Base-by-base conservation (phyloP, 2,113 vertebrate species). In the Osmerus eperlanus region DNA sequence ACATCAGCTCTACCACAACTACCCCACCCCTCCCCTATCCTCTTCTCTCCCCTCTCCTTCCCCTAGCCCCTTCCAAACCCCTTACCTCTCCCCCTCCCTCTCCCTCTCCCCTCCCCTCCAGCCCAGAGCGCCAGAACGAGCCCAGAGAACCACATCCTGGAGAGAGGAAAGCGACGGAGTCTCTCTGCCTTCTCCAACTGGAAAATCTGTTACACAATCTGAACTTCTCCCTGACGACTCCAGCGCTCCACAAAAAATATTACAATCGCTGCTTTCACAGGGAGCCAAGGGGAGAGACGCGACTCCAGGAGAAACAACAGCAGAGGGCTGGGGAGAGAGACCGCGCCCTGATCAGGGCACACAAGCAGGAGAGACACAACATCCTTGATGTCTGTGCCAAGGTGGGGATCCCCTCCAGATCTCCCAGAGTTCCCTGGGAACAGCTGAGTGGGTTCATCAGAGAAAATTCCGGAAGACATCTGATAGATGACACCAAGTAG, bases 141-240 rank as follows among this genome's bases (percentile, higher is more conserved):
- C 87, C 84, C 83, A 77, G 73, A 88, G 89, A 92, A 91, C 91
- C 92, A 93, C 91, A 92, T 92, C 92, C 92, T 90, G 88, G 80
- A 78, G 77, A 84, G 79, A 84, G 86, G 86, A 90, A 89, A 81
- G 82, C 88, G 83, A 89, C 86, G 78, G 79, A 89, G 82, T 83
- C 6, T 87, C 85, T 86, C 78, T 84, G 84, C 83, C 87, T 91
- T 81, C 87, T 86, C 85, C 83, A 88, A 90, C 87, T 92, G 91
- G 91, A 93, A 92, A 92, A 91, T 88, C 72, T 83, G 90, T 91
- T 92, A 91, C 87, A 91, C 90, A 90, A 90, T 91, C 71, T 93
- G 90, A 93, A 92, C 92, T 90, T 86, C 91, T 91, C 86, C 90
- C 90, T 90, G 89, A 90, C 85, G 81, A 91, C 83, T 87, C 14